phyloP scores from a whole-genome alignment of 2,113 vertebrate species.

The Danio rerio region GRCz12tu NC_133200.1:4319001-4319500 shows the following conservation, averaged over 20 bases:
- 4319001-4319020: slow-evolving; percentile 34
- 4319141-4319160: slow-evolving; percentile 28
- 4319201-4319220: slow-evolving; percentile 30
- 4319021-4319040: slow-evolving; percentile 4
- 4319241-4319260: slow-evolving; percentile 15
- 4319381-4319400: background rate
- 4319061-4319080: slow-evolving; percentile 15
- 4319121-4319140: slow-evolving; percentile 26
- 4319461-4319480: background rate
- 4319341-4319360: slow-evolving; percentile 23
- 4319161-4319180: background rate
- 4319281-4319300: background rate
- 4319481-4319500: background rate
- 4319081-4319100: slow-evolving; percentile 20
- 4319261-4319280: slow-evolving; percentile 1
- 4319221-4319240: background rate
- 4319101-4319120: slow-evolving; percentile 35
- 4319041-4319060: slow-evolving; percentile 32
- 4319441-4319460: background rate
- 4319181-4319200: slow-evolving; percentile 9
- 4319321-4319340: background rate
- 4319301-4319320: background rate
- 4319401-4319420: background rate
- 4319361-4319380: background rate
- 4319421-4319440: slow-evolving; percentile 3